Evolutionary conservation across 2,113 vertebrate genomes (phyloP).

Genomic region (Amblyornis subalaris): DNA sequence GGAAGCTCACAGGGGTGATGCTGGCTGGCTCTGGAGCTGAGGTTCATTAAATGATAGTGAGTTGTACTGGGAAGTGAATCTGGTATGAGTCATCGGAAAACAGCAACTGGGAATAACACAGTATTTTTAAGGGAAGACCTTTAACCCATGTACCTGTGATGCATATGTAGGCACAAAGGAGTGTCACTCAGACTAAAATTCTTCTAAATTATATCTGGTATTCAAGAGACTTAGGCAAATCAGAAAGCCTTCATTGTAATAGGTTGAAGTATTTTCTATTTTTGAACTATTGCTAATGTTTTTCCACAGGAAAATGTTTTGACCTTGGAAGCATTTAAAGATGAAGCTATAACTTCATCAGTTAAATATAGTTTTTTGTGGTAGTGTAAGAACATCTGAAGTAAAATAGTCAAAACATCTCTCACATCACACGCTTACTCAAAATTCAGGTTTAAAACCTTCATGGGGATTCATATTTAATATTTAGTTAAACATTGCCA

Average conservation of each 20-base stretch:
- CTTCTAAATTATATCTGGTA: background rate
- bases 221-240: background rate
- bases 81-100: background rate
- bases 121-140: background rate
- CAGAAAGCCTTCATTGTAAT: background rate
- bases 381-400: background rate
- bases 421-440: background rate
- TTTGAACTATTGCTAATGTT: background rate
- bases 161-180: background rate
- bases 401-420: background rate
- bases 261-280: background rate
- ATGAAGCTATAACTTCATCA: background rate
- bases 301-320: background rate
- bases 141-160: background rate
- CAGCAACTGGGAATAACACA: background rate
- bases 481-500: slow-evolving; percentile 18
- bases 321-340: background rate
- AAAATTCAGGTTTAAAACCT: slow-evolving; percentile 8
- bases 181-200: background rate
- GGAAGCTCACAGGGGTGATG: background rate
- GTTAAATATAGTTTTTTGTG: background rate
- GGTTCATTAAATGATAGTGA: background rate
- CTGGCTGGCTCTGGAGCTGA: background rate
- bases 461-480: background rate
- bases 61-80: background rate